Conservation (phyloP, 2,113 vertebrate genomes). For the Pluvianellus socialis region DNA sequence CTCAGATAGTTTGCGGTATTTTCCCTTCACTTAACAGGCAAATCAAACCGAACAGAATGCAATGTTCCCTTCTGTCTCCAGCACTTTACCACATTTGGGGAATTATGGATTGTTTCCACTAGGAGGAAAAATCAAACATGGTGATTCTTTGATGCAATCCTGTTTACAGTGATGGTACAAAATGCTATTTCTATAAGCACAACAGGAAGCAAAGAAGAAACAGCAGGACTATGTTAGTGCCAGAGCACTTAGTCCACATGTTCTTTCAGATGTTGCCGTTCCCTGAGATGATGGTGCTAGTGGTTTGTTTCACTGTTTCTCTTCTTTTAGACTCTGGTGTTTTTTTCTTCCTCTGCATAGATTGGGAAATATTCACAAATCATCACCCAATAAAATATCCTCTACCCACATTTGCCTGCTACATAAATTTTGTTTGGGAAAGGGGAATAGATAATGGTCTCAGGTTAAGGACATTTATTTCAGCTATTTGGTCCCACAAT, state of each 20-base stretch:
- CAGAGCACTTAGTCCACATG: neutral
- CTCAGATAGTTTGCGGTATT: neutral
- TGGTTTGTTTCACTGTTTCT: neutral
- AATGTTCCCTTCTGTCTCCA: neutral
- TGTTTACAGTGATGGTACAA: neutral
- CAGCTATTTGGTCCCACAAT: neutral
- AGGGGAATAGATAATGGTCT: neutral
- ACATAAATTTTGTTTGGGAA: neutral
- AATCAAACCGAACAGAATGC: neutral
- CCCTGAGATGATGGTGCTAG: neutral
- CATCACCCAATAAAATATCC: neutral
- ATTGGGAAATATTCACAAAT: neutral
- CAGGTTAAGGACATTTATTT: neutral
- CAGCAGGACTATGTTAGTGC: neutral
- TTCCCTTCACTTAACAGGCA: neutral
- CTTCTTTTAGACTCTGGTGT: neutral
- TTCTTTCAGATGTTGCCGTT: neutral
- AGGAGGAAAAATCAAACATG: neutral
- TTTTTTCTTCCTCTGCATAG: neutral
- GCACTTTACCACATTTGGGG: neutral
- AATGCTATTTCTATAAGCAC: neutral
- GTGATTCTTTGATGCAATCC: neutral
- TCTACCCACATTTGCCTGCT: neutral
- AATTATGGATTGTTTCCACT: neutral
- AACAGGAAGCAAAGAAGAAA: neutral